A percentile compares a stretch with the other conserved stretches of the same genome.
Conservation (phyloP, 2,113 vertebrate genomes). For the Rhea americana region DNA sequence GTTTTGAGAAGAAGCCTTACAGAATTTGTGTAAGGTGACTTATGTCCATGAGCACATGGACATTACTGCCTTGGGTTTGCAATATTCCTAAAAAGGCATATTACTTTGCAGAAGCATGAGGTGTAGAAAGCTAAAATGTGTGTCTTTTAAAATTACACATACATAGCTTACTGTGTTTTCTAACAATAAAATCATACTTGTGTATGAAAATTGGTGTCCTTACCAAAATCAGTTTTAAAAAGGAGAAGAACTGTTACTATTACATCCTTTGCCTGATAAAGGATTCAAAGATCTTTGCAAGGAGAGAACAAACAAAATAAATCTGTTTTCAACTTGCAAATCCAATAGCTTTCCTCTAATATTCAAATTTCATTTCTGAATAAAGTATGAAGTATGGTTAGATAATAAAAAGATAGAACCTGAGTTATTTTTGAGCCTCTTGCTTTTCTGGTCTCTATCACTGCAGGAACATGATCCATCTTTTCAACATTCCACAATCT, state of each 20-base stretch:
- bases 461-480: slow-evolving; percentile 66
- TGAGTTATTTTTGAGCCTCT: slow-evolving; percentile 60
- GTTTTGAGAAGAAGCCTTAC: background rate
- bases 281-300: background rate
- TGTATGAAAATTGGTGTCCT: background rate
- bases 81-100: background rate
- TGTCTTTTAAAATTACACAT: background rate
- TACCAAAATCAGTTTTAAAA: background rate
- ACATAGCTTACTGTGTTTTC: background rate
- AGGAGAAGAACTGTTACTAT: background rate
- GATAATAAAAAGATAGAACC: background rate
- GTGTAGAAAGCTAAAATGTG: background rate
- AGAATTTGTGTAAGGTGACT: background rate
- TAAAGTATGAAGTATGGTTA: background rate
- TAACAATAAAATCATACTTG: background rate
- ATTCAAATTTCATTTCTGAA: background rate
- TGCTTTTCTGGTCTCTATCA: slow-evolving; percentile 53
- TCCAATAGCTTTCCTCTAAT: background rate
- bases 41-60: background rate
- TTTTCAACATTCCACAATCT: slow-evolving; percentile 79
- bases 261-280: background rate
- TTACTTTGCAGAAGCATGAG: background rate
- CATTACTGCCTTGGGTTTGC: background rate
- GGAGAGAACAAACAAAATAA: background rate
- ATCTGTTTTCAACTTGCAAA: background rate